Conservation (phyloP, 2,888 invertebrate genomes). For the Archips xylosteana region DNA sequence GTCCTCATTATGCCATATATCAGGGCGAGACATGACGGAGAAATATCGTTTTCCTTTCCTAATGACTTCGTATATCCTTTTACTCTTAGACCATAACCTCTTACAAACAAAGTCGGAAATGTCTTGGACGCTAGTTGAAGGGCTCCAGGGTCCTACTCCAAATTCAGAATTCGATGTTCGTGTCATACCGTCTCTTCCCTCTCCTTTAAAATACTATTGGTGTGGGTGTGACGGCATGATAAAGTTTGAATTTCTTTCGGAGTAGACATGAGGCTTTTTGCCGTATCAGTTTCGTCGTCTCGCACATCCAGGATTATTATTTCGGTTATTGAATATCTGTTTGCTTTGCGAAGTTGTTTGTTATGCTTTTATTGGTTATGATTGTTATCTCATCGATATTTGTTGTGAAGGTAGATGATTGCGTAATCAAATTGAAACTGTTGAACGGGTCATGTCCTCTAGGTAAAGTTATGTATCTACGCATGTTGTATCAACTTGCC, state of each 20-base stretch:
- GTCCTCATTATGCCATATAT: slow-evolving; percentile 40
- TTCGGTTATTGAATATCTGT: slow-evolving; percentile 22
- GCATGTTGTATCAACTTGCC: too few species aligned
- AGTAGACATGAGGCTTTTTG: slow-evolving; percentile 8
- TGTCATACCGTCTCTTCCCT: too few species aligned
- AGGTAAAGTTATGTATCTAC: too few species aligned
- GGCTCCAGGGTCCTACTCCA: too few species aligned
- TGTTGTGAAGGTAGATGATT: neutral
- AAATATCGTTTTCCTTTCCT: slow-evolving; percentile 35
- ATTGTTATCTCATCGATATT: slow-evolving; percentile 2
- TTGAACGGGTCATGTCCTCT: too few species aligned
- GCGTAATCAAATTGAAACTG: neutral
- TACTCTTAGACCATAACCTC: neutral
- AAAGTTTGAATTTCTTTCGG: too few species aligned
- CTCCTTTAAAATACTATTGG: too few species aligned
- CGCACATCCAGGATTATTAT: slow-evolving; percentile 13
- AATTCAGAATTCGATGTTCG: too few species aligned
- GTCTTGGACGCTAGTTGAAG: neutral
- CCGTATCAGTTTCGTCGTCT: neutral
- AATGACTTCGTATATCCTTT: slow-evolving; percentile 17
- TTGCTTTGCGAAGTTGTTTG: slow-evolving; percentile 12
- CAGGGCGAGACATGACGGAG: slow-evolving; percentile 29
- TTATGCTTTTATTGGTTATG: slow-evolving; percentile 5
- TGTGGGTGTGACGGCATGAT: too few species aligned
- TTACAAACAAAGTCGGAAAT: neutral